Base-by-base conservation (phyloP, 2,888 invertebrate genomes). In the Zeuzera pyrina region DNA sequence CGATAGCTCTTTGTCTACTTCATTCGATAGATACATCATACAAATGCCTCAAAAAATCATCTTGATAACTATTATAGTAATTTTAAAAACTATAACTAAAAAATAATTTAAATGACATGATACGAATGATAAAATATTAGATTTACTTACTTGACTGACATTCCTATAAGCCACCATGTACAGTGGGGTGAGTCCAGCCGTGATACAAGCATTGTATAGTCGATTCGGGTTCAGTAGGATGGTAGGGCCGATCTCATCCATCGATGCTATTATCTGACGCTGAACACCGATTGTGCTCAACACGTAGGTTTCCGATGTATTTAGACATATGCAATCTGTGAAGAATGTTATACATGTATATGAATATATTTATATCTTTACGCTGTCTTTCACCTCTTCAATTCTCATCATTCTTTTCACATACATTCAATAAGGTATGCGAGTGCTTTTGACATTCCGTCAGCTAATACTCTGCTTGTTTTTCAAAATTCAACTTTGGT, bases 241-340 rank as follows among this genome's bases (percentile, higher is more conserved):
- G 0, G 87, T 72, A 1, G 90, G 88, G 0, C 89, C 91, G 1
- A 79, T 71, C 5, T 71, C 66, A 34, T 86, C 84, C 24, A 91
- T 69, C 3, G 87, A 84, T 21, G 78, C 65, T 6, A 91, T 67
- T 10, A 91, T 67, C 42, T 87, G 85, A 1, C 87, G 76, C 55
- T 91, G 91, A 2, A 87, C 69, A 1, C 91, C 90, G 13, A 84
- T 72, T 8, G 87, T 87, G 34, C 74, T 62, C 30, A 89, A 61
- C 16, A 77, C 66, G 2, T 73, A 66, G 0, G 87, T 53, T 30
- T 85, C 83, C 0, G 73, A 71, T 0, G 81, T 78, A 36, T 81
- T 84, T n/a, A 89, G 63, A 45, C 86, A 86, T 15, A 85, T 61
- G 67, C 86, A 88, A 36, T 86, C 87, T 85, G 53, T 16, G 42